Base-by-base conservation (phyloP, 2,888 invertebrate genomes). In the Fragum whitleyi region DNA sequence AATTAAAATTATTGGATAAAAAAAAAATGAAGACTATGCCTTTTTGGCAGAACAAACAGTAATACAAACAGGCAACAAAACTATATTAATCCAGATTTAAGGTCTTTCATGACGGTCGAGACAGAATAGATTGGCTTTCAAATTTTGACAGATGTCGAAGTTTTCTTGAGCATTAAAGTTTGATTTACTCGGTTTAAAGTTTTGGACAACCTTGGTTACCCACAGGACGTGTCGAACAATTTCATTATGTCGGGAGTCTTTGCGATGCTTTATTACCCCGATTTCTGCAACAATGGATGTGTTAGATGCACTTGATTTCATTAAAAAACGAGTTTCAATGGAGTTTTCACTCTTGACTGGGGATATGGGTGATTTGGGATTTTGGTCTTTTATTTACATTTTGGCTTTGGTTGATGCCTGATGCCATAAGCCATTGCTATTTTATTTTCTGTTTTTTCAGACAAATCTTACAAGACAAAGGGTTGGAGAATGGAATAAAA, bases 91-190 rank as follows among this genome's bases (percentile, higher is more conserved):
- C 32, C 32, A 36, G 32, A n/a, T 32, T n/a, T 55, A 28, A 26
- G 32, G 28, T 62, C 39, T 62, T 36, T 62, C 42, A 42, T 42
- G 42, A 65, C 42, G 65, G 65, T 42, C 19, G 19, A 65, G 21
- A 21, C 57, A 21, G 32, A 57, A 71, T 51, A 26, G 51, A 68
- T 65, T 65, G 65, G 65, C 65, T 65, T 65, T 65, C 42, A 65
- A 65, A 65, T 23, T 65, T 77, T 69, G 83, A 87, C 87, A 87
- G 87, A 85, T 87, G 87, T 76, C 72, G 73, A 76, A 55, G 81
- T 74, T 81, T 77, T 77, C 81, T 74, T 59, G 68, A 61, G 85
- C 86, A 85, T 87, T 86, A 87, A 87, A 86, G 68, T 85, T 78
- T 83, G 83, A 87, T 87, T 84, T 81, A 82, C 79, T 78, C 74